Evolutionary conservation across 2,113 vertebrate genomes (phyloP).

Genomic region (Plestiodon gilberti): DNA sequence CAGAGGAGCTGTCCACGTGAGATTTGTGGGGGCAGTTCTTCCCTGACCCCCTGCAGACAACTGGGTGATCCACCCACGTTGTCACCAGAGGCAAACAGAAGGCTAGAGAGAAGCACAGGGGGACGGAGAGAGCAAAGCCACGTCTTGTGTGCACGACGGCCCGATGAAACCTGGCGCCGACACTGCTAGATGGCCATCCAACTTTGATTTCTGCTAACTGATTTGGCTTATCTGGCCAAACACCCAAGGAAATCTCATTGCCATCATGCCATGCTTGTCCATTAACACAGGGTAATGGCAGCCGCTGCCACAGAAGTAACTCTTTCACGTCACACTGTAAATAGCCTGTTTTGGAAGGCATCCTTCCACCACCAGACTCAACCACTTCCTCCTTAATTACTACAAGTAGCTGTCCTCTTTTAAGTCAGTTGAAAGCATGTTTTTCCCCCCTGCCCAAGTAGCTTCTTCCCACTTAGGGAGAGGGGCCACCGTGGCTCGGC

Average conservation of each 20-base stretch:
- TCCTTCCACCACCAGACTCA: not conserved
- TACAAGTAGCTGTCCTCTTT: not conserved
- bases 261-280: too few species aligned
- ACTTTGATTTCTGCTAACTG: not conserved
- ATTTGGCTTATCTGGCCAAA: slow-evolving; percentile 38
- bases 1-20: too few species aligned
- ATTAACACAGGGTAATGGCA: not conserved
- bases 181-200: not conserved
- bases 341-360: not conserved
- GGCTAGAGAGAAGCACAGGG: too few species aligned
- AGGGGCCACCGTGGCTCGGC: too few species aligned
- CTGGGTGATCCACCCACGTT: too few species aligned
- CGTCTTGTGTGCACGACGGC: too few species aligned
- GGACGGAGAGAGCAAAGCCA: too few species aligned
- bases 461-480: not conserved
- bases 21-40: too few species aligned
- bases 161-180: too few species aligned
- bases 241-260: slow-evolving; percentile 18
- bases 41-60: too few species aligned
- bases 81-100: too few species aligned
- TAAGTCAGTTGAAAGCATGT: not conserved
- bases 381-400: slow-evolving; percentile 13
- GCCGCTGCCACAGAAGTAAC: not conserved
- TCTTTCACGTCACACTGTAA: slow-evolving; percentile 30
- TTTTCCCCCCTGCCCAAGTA: too few species aligned